Base-by-base conservation (phyloP, 2,888 invertebrate species). In the Dryobota labecula region DNA sequence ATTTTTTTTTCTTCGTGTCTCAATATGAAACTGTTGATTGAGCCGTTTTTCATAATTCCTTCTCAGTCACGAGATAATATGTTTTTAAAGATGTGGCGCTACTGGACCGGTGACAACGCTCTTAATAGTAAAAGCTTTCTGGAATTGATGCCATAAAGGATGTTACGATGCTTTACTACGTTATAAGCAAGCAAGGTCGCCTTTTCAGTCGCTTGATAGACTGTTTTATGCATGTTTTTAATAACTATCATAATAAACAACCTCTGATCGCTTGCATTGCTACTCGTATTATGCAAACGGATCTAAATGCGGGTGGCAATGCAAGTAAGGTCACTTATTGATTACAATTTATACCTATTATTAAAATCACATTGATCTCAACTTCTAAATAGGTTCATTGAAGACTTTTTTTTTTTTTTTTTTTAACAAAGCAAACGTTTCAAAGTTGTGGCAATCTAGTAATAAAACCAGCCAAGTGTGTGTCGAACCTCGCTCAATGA, bases 291-390 rank as follows among this genome's bases (percentile, higher is more conserved):
- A 80, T 68, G 62, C 68, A 62, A 77, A 67, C 67, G 56, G 54
- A 61, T 61, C 20, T 80, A 58, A 80, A 76, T 62, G 75, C 75
- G 61, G 75, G 67, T 49, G 62, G 57, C 80, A 75, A 73, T 80
- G 49, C 45, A 62, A 43, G 38, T 36, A 68, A 77, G 77, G 76
- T 80, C 68, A 27, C 49, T 60, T 38, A 43, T 54, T 62, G 41
- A 74, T 47, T 45, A 24, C 60, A 51, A 41, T 64, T 54, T 43
- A 58, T 61, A n/a, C n/a, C n/a, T n/a, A 33, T 57, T 33, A 38
- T 45, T 57, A 41, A 49, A 27, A 20, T 58, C 13, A 49, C 38
- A 49, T 20, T 47, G 33, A 41, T 33, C 7, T 51, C 36, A 27
- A 15, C n/a, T 8, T 13, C 30, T 56, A n/a, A 49, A 49, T 6